Evolutionary conservation across 2,888 invertebrate genomes (phyloP), one percentile per base, ranked within the genome.

Genomic region (Lycaena phlaeas): DNA sequence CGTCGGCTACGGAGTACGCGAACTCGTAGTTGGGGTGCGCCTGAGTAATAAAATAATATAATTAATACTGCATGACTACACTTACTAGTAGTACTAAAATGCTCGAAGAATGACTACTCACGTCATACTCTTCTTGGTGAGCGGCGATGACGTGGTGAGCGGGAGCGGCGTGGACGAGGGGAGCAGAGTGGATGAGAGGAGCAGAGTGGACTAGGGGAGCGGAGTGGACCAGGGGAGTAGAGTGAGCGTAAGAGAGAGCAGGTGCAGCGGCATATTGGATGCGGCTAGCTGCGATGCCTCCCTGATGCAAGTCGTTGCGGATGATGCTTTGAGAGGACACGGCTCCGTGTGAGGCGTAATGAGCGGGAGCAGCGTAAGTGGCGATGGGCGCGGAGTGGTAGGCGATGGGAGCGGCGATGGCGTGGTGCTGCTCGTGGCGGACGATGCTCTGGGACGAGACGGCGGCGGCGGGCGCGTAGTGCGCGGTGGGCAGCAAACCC

Each of bases 1-100:
- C 76, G 51, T 87, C 88, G 42, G 86, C 77, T 7, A 86, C 87
- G 15, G 87, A 87, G 65, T 87, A 87, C 2, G 85, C 77, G 69
- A 78, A 87, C 42, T 86, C 77, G 69, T 88, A 87, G 60, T 86
- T 84, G 44, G 87, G 87, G 64, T 87, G 85, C 34, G 14, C 10
- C 26, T 26, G 15, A 18, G 12, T n/a, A 25, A 6, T 5, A 25
- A 36, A 17, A 11, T 11, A 6, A 25, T 7, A 18, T 26, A 27
- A 7, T 7, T 2, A 7, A 7, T 22, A 22, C 22, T 6, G 22
- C 14, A 29, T 14, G 14, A 7, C 4, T 6, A 5, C 14, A 14
- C 14, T 28, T 5, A 2, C 3, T 11, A 14, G 10, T 41, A 11
- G 14, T 28, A 27, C 30, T 11, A 37, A 17, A 6, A n/a, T 7